Conservation (phyloP, 2,888 invertebrate species). For the Cantharis nigra region DNA sequence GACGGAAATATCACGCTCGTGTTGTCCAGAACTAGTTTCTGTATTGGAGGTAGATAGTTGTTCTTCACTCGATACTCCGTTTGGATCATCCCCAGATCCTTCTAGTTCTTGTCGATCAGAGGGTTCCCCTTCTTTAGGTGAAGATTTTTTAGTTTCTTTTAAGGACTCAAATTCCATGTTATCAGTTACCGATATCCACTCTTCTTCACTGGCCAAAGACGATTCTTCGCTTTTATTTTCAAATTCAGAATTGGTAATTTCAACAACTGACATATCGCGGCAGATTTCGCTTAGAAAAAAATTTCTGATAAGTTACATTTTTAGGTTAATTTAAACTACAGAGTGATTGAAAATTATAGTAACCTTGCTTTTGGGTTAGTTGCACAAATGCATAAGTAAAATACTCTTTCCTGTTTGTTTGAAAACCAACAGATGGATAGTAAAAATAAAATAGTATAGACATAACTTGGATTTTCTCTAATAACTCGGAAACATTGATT, state of each 20-base stretch:
- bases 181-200: not conserved
- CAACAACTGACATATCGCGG: not conserved
- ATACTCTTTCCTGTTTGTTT: too few species aligned
- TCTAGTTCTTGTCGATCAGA: not conserved
- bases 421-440: too few species aligned
- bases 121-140: not conserved
- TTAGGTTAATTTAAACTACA: not conserved
- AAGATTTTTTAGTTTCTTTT: not conserved
- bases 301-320: not conserved
- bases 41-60: not conserved
- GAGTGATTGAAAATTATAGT: not conserved
- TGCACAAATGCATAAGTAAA: too few species aligned
- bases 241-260: not conserved
- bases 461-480: too few species aligned
- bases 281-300: not conserved
- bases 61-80: not conserved
- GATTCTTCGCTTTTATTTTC: not conserved
- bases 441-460: too few species aligned
- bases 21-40: not conserved
- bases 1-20: not conserved
- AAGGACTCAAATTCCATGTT: not conserved
- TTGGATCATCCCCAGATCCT: not conserved
- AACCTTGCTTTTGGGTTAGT: too few species aligned
- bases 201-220: not conserved
- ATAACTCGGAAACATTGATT: too few species aligned